A percentile compares a stretch with the other conserved stretches of the same genome.
These are phyloP conservation scores for Echinops telfairi DNA, from an alignment of 2,113 vertebrate species.

Conservation along the genomic window DNA sequence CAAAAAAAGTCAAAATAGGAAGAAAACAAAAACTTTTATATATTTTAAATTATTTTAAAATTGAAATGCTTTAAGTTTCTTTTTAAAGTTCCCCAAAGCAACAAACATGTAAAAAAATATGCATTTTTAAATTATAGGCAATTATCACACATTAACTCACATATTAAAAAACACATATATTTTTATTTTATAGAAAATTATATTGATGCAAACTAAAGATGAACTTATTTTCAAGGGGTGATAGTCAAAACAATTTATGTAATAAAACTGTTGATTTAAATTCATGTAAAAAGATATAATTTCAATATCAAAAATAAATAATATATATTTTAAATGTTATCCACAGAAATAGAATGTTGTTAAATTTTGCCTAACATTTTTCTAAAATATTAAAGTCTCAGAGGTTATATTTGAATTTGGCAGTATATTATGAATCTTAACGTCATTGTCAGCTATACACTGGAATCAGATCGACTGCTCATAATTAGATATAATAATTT, in stretches of 20 bases:
- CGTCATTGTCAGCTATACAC: too few species aligned
- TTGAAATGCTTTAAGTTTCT: not conserved
- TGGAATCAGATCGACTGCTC: too few species aligned
- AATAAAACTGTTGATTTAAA: too few species aligned
- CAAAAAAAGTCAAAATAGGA: not conserved
- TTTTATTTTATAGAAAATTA: too few species aligned
- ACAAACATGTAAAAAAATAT: not conserved
- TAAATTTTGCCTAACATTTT: too few species aligned
- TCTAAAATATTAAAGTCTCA: too few species aligned
- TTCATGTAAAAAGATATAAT: too few species aligned
- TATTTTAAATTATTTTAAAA: conserved; percentile 26
- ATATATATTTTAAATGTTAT: too few species aligned
- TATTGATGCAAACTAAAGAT: not conserved
- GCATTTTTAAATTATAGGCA: not conserved
- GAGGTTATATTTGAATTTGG: not conserved
- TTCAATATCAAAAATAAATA: too few species aligned
- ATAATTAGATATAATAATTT: too few species aligned
- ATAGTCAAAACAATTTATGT: not conserved
- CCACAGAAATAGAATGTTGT: too few species aligned
- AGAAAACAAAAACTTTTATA: not conserved
- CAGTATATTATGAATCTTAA: not conserved
- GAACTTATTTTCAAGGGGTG: not conserved
- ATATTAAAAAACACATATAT: not conserved
- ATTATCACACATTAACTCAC: not conserved
- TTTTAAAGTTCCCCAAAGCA: not conserved